Evolutionary conservation across 2,888 invertebrate genomes (phyloP).

Genomic region (Rhagophthalmus giganteus): DNA sequence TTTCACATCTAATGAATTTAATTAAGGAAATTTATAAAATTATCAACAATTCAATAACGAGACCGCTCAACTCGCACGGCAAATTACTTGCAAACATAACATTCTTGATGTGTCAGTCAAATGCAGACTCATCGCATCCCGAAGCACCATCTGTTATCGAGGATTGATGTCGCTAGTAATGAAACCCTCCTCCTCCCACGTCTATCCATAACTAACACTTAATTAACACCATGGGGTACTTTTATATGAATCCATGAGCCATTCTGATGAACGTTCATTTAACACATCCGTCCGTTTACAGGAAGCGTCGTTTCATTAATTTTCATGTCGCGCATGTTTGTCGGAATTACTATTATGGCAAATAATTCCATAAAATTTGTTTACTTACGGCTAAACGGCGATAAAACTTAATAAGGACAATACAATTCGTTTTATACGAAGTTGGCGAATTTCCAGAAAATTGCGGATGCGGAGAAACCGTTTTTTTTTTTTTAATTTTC

Average conservation of each 20-base stretch:
- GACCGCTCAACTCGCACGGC: not conserved
- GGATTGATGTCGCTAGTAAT: slow-evolving; percentile 39
- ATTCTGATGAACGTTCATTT: slow-evolving; percentile 39
- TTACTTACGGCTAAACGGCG: slow-evolving; percentile 12
- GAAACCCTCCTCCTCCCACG: slow-evolving; percentile 33
- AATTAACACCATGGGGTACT: slow-evolving; percentile 51
- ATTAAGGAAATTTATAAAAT: not conserved
- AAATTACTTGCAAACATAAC: slow-evolving; percentile 13
- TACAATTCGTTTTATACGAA: too few relatives aligned
- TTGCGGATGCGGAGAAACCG: too few relatives aligned
- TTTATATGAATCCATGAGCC: slow-evolving; percentile 45
- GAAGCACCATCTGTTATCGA: slow-evolving; percentile 38
- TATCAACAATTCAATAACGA: not conserved
- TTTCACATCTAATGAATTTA: not conserved
- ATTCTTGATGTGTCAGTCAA: slow-evolving; percentile 14
- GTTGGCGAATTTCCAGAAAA: too few relatives aligned
- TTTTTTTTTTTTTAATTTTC: slow-evolving; percentile 3
- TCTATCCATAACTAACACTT: slow-evolving; percentile 48
- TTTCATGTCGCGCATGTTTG: slow-evolving; percentile 28
- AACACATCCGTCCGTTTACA: slow-evolving; percentile 35
- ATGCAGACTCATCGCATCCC: slow-evolving; percentile 14
- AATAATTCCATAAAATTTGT: slow-evolving; percentile 28
- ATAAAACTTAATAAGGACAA: not conserved
- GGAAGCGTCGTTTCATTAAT: slow-evolving; percentile 30
- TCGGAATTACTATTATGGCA: slow-evolving; percentile 26